Evolutionary conservation across 2,888 invertebrate species (phyloP), one percentile per base, ranked within the genome.

Genomic region (Argynnis bischoffii): DNA sequence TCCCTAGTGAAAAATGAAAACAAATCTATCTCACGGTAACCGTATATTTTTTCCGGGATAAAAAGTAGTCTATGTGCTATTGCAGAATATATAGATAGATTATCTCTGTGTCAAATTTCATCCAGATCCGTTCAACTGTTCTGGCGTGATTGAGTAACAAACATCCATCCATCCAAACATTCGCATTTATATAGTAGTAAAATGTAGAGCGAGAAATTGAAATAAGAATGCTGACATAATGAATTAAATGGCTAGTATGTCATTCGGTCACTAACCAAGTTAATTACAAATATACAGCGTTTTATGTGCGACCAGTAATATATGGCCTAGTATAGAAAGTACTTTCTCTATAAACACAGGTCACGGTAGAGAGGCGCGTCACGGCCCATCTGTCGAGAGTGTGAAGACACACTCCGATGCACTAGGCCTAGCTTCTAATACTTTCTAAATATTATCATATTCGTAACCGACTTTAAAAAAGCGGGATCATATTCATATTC

Each of bases 321-420:
- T n/a, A 50, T 15, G 16, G 14, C 50, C 16, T 16, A n/a, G 15
- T 5, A 6, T 60, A 60, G 59, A 60, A 60, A 60, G 59, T 50
- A 16, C 51, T 65, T 53, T 57, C 64, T 53, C 46, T 14, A 51
- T 48, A 55, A 64, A 21, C 26, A 18, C 59, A 18, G 66, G 50
- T 66, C 69, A 66, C 66, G 69, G 64, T 47, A 64, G 60, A 21
- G 15, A 55, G 63, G 18, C n/a, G 55, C 8, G 68, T 59, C 51
- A 41, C 60, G 50, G 50, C 51, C 51, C 63, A 66, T 60, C 69
- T 66, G 57, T 56, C 66, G 69, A 69, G 66, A 69, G 66, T 69
- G 69, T 69, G 69, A 61, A 63, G 69, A 64, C 53, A 64, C 64
- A 66, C 66, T 63, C 47, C 47, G 69, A 18, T 63, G 63, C 61